Conservation (phyloP, 2,113 vertebrate species). For the Poeciliopsis turrubarensis region DNA sequence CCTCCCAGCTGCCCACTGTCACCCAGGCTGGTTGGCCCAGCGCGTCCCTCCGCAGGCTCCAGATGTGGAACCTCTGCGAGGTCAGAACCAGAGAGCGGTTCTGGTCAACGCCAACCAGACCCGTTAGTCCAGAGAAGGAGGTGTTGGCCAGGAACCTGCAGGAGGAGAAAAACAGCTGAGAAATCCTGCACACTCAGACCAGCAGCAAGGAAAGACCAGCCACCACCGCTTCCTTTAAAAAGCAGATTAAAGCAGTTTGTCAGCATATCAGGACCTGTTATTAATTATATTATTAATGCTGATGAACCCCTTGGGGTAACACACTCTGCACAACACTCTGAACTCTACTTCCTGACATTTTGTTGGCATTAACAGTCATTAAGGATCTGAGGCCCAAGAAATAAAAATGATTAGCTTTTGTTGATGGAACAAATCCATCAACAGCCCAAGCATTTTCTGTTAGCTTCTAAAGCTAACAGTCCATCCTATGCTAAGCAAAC, state of each 20-base stretch:
- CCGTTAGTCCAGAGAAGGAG: slow-evolving; percentile 85
- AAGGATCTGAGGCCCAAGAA: background rate
- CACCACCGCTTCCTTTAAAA: too few species aligned
- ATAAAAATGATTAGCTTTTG: too few species aligned
- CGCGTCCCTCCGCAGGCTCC: slow-evolving; percentile 84
- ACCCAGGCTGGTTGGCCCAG: slow-evolving; percentile 89
- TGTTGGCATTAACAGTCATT: background rate
- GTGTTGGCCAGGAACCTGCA: slow-evolving; percentile 87
- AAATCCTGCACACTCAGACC: background rate
- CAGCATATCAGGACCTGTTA: background rate
- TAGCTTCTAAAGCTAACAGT: too few species aligned
- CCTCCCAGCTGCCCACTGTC: slow-evolving; percentile 86
- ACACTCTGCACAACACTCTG: background rate
- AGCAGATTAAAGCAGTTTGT: background rate
- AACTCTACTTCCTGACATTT: background rate
- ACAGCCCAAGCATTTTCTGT: too few species aligned
- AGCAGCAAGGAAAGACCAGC: background rate
- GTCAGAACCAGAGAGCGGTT: slow-evolving; percentile 73
- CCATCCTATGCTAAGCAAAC: too few species aligned
- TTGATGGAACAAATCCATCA: too few species aligned
- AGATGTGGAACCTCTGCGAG: slow-evolving; percentile 83
- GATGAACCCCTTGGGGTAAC: background rate
- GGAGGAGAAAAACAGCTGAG: slow-evolving; percentile 2
- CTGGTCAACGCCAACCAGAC: slow-evolving; percentile 70
- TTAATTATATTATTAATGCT: background rate